These are phyloP conservation scores for Myripristis jacobus DNA, from an alignment of 2,797 vertebrate genomes.

Conservation along the genomic window DNA sequence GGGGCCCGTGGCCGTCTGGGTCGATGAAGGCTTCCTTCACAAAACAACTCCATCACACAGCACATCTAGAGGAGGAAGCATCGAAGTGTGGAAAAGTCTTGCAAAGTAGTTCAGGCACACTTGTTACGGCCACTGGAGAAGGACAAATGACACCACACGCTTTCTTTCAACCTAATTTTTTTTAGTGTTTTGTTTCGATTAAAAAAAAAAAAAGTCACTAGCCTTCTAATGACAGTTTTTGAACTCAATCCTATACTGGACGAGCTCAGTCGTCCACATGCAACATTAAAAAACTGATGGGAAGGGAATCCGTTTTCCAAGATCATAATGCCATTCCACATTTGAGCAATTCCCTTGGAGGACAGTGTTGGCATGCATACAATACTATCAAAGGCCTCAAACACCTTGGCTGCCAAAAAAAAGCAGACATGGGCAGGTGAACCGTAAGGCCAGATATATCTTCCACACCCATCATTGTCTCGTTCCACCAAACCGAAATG, in stretches of 20 bases:
- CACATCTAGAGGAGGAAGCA: constrained; percentile 55
- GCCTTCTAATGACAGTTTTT: constrained; percentile 60
- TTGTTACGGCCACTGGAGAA: constrained; percentile 71
- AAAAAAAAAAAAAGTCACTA: constrained; percentile 57
- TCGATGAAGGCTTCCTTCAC: constrained; percentile 64
- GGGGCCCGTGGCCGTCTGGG: constrained; percentile 25
- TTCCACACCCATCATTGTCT: constrained; percentile 13
- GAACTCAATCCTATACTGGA: constrained; percentile 54
- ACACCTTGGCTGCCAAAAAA: constrained; percentile 28
- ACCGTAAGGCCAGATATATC: constrained; percentile 14
- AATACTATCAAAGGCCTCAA: constrained; percentile 46
- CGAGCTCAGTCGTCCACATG: constrained; percentile 61
- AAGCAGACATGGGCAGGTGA: constrained; percentile 26
- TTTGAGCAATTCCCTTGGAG: constrained; percentile 40
- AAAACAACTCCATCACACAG: constrained; percentile 50
- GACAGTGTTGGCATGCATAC: constrained; percentile 50
- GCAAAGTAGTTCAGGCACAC: constrained; percentile 79
- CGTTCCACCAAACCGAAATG: constrained; percentile 37
- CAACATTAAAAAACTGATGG: constrained; percentile 44
- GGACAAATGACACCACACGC: constrained; percentile 68
- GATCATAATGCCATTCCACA: constrained; percentile 52
- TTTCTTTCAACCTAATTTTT: constrained; percentile 62
- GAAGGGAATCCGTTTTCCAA: constrained; percentile 38
- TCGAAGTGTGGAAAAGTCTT: constrained; percentile 53
- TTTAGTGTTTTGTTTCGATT: constrained; percentile 78